Evolutionary conservation across 2,113 vertebrate species (phyloP), one percentile per base, ranked within the genome.

Genomic region (Rhegmatorhina hoffmannsi): DNA sequence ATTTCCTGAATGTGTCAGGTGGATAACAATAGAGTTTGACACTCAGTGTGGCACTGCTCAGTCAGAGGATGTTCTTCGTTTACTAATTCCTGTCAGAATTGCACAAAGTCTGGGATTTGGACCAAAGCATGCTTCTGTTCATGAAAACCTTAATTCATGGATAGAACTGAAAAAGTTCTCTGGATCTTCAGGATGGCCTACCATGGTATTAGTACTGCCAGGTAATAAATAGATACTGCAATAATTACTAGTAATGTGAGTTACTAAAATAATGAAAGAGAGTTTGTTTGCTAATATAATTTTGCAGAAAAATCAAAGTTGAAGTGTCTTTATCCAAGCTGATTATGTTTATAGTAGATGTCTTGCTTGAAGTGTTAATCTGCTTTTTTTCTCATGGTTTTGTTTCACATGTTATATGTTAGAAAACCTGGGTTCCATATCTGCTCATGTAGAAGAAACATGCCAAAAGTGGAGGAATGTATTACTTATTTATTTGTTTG

Each of bases 21-120:
- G 99, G 99, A 99, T 99, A 91, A 99, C 99, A 47, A 98, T 99
- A 5, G 99, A 99, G 94, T 99, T 99, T 96, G 99, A 99, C 93
- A 98, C 98, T 50, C 99, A 99, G 88, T 99, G 99, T 97, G 99
- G 99, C 81, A 99, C 99, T 5, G 99, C 99, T 31, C 99, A 99
- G 55, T 98, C 99, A 31, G 99, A 99, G 91, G 99, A 99, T 90
- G 99, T 99, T 34, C 98, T 99, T 34, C 99, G 99, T 70, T 98
- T 99, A 86, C 97, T 99, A 89, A 99, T 99, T 96, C 99, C 99
- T 63, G 98, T 99, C 68, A 98, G 98, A 91, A 98, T 98, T 72
- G 75, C 98, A 75, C 99, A 99, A 83, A 98, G 98, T 93, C 98
- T 99, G 50, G 98, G 98, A 86, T 98, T 99, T 90, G 98, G 98